phyloP scores from a whole-genome alignment of 2,888 invertebrate genomes.

The Malacosoma neustria region DNA sequence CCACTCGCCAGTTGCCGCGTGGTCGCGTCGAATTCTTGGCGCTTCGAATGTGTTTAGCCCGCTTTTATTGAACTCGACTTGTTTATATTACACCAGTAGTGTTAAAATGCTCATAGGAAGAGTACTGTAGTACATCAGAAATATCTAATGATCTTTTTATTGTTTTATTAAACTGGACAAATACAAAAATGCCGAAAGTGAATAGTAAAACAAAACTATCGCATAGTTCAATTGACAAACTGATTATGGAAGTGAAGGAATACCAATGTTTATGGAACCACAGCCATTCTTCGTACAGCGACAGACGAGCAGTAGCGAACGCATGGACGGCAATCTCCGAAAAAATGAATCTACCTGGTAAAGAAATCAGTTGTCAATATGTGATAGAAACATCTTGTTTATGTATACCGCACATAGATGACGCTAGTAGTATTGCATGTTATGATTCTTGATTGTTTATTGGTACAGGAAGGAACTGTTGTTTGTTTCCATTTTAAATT shows the following conservation, averaged over 20 bases:
- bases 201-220: constrained; percentile 12
- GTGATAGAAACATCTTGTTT: constrained; percentile 8
- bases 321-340: constrained; percentile 34
- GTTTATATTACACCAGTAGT: too few species aligned
- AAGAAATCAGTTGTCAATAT: constrained; percentile 9
- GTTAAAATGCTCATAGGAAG: too few species aligned
- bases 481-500: too few species aligned
- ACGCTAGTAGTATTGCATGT: constrained; percentile 14
- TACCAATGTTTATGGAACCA: constrained; percentile 34
- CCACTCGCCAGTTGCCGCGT: constrained; percentile 17
- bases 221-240: constrained; percentile 10
- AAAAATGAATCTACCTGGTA: constrained; percentile 28
- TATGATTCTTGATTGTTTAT: too few species aligned
- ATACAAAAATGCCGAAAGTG: too few species aligned
- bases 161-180: too few species aligned
- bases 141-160: too few species aligned
- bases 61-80: not conserved
- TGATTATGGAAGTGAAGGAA: constrained; percentile 30
- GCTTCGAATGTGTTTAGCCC: constrained; percentile 11
- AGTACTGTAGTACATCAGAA: too few species aligned
- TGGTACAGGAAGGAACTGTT: too few species aligned
- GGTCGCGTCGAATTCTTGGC: constrained; percentile 13
- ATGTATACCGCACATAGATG: constrained; percentile 13
- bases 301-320: constrained; percentile 19
- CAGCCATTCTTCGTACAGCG: constrained; percentile 25